Percentiles rank a stretch among this genome's conserved stretches.
Conservation (phyloP, 2,888 invertebrate genomes). For the Pheosia tremula region DNA sequence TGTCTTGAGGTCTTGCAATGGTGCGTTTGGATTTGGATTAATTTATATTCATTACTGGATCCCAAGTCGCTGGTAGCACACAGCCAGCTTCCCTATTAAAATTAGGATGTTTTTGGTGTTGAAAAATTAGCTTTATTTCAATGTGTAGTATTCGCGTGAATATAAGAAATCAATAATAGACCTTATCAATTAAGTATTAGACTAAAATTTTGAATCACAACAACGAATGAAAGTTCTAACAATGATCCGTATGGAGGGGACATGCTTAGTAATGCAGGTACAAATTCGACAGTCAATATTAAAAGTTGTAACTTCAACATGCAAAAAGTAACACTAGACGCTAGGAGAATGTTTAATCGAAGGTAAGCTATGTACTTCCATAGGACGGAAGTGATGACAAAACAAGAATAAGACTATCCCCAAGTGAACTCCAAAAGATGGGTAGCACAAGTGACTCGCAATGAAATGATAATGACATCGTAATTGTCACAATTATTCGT, state of each 20-base stretch:
- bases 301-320: conserved; percentile 49
- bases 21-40: no score
- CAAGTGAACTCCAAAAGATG: background rate
- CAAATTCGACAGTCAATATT: conserved; percentile 58
- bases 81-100: no score
- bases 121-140: no score
- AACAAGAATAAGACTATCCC: conserved; percentile 52
- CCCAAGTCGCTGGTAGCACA: no score
- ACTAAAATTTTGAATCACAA: conserved; percentile 43
- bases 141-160: no score
- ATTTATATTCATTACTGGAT: no score
- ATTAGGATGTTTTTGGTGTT: no score
- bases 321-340: conserved; percentile 54
- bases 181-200: conserved; percentile 46
- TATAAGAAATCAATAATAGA: conserved; percentile 3
- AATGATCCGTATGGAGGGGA: conserved; percentile 57
- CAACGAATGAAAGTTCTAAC: conserved; percentile 55
- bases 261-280: conserved; percentile 70
- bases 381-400: conserved; percentile 47
- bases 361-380: conserved; percentile 41
- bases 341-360: conserved; percentile 34
- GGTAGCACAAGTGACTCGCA: no score
- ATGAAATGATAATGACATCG: no score
- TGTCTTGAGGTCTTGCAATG: no score
- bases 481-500: no score